Evolutionary conservation across 1,140 invertebrate species (phyloP).

Genomic region (Cydia fagiglandana): DNA sequence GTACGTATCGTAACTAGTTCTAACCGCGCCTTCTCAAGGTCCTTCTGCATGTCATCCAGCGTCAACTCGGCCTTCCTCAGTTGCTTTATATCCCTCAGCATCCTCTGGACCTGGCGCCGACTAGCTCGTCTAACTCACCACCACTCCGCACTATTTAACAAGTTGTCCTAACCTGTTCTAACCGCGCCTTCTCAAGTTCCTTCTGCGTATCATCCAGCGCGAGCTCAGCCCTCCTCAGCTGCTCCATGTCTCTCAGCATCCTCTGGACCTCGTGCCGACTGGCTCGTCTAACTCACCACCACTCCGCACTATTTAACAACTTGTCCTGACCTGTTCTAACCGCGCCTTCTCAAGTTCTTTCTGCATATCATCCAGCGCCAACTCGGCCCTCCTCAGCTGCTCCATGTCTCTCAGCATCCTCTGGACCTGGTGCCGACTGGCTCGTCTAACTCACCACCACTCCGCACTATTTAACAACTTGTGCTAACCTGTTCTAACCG

Average conservation of each 20-base stretch:
- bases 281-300: too few relatives aligned
- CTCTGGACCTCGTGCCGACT: constrained; percentile 87
- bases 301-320: neutral
- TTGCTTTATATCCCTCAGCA: constrained; percentile 96
- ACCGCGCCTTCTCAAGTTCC: constrained; percentile 79
- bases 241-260: constrained; percentile 96
- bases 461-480: neutral
- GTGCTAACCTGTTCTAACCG: constrained; percentile 61
- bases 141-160: neutral
- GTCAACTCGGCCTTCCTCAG: constrained; percentile 93
- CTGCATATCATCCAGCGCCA: constrained; percentile 91
- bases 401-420: constrained; percentile 97
- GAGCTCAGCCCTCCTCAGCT: constrained; percentile 92
- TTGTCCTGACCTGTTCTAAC: constrained; percentile 56
- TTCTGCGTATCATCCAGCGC: constrained; percentile 83
- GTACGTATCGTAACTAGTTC: constrained; percentile 46
- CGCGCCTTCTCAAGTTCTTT: constrained; percentile 82
- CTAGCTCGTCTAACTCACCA: neutral
- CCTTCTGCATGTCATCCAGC: constrained; percentile 82
- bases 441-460: neutral
- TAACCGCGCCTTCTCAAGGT: constrained; percentile 78
- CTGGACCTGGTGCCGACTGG: constrained; percentile 85
- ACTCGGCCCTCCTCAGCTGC: constrained; percentile 92
- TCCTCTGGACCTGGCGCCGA: constrained; percentile 89
- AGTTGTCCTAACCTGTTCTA: constrained; percentile 53